Evolutionary conservation across 2,888 invertebrate species (phyloP), one percentile per base, ranked within the genome.

Genomic region (Saturnia pavonia): DNA sequence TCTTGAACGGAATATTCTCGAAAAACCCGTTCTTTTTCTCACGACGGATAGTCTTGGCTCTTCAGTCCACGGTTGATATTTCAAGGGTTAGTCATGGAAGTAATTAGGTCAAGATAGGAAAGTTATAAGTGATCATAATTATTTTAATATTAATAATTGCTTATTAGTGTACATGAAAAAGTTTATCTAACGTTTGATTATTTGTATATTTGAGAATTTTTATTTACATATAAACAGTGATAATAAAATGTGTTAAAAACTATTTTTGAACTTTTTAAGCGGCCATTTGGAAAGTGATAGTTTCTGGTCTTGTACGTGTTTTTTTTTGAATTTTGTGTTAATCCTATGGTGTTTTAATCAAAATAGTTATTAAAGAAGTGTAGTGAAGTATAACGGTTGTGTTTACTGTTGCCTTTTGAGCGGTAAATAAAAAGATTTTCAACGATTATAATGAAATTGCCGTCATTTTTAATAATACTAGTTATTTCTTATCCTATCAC

Each of bases 1-100:
- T 72, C 72, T 70, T 72, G 68, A 67, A 57, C 72, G 75, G 73
- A 60, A 71, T 73, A 75, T 78, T 78, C 76, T 80, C 78, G 68
- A 72, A 75, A 77, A 86, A 87, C 86, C 79, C 72, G 87, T 86
- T 86, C 71, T 16, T 0, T 45, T 86, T 89, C 88, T 74, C 88
- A 88, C 77, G 83, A 72, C 83, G 86, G 84, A 81, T 84, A 81
- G 34, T 74, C 68, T 71, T 67, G 60, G 72, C 70, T 79, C 79
- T 78, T 83, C 84, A 86, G 75, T 85, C 79, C 72, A 72, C 69
- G 72, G 69, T 76, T 73, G 65, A 74, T 73, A 27, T 76, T 79
- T 70, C 80, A 74, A 77, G 82, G 76, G 80, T 80, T 79, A 65
- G 65, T 65, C 8, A 16, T 60, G 40, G 34, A 65, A 40, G 40